Base-by-base conservation (phyloP, 2,113 vertebrate genomes). In the Sapayoa aenigma region DNA sequence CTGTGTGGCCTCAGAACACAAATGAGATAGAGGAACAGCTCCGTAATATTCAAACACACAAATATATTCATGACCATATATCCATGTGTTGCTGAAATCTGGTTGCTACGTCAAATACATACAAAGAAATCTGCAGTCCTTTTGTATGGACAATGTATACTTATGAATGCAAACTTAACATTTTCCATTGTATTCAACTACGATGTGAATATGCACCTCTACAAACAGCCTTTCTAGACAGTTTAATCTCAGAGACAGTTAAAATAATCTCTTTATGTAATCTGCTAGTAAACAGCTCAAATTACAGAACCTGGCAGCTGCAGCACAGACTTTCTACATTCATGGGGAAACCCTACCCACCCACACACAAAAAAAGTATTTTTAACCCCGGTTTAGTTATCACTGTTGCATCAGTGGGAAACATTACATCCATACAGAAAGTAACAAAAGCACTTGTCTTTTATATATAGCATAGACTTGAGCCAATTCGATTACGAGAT, bases 311-410 rank as follows among this genome's bases (percentile, higher is more conserved):
- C 30, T 52, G 41, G 65, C 17, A 73, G 12, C 27, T 87, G 25
- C 2, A 1, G 31, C 14, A 88, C 46, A 74, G 28, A 67, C 30
- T 12, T 9, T 47, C 24, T 60, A 52, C 6, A 11, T 30, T 37
- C 30, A 68, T 8, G 1, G 2, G 12, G 31, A 59, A 59, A 50
- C 2, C 4, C 8, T 7, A 65, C 4, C 39, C 33, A 12, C 4
- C 15, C 6, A 11, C 5, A 46, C 11, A 24, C 4, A 66, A 52
- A 25, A 39, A 47, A 49, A 6, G 5, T 35, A n/a, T 46, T 77
- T 76, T 77, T 68, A 63, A 80, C 30, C 12, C 8, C 37, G 65
- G 7, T 3, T 90, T 47, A 66, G 50, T 44, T 62, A 74, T 8
- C 2, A 1, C 9, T 24, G 39, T 74, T 55, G 46, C 16, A 66